Base-by-base conservation (phyloP, 37 sponge, comb jelly and placozoan species). In the Cladorhizidae sp. region DNA sequence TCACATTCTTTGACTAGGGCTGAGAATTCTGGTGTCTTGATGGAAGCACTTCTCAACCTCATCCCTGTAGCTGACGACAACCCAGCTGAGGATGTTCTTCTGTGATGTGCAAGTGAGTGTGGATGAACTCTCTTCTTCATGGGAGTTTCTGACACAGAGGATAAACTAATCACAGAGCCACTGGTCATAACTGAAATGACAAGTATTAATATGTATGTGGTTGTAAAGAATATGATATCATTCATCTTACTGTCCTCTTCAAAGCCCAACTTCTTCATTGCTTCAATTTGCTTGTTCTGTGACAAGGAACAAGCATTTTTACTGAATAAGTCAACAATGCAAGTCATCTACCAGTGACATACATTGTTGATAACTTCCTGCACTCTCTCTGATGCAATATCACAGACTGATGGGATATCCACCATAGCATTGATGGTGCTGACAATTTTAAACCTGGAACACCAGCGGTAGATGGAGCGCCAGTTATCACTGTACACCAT, bases 401-500 rank as follows among this genome's bases (percentile, higher is more conserved):
- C 40, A 49, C 32, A 75, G 23, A 84, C 70, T 23, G 69, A 25
- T 29, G 75, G 58, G 45, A 58, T 8, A 17, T 62, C 57, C 71
- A 57, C 18, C 20, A 63, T 56, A 29, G 77, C 81, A 63, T 92
- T 84, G 64, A 95, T 74, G 28, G 75, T 83, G 55, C 74, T 64
- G 17, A 95, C 63, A 74, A 84, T 93, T 75, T 85, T 80, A 68
- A 93, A 96, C 84, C 80, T 79, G 31, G 25, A 37, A 59, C 75
- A 91, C 90, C 94, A 93, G n/a, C 83, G 72, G 70, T 84, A 76
- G 68, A 96, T 51, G 0, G 36, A 23, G 29, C 85, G 87, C 92
- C 90, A 89, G 56, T 68, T 55, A 51, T 85, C 92, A 22, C 85
- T 81, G 74, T 83, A 91, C 2, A 77, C 57, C 3, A 86, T 79